Percentiles rank a stretch among this genome's conserved stretches.
These are phyloP conservation scores for Leistus spinibarbis DNA, from an alignment of 2,888 invertebrate species.

Conservation along the genomic window DNA sequence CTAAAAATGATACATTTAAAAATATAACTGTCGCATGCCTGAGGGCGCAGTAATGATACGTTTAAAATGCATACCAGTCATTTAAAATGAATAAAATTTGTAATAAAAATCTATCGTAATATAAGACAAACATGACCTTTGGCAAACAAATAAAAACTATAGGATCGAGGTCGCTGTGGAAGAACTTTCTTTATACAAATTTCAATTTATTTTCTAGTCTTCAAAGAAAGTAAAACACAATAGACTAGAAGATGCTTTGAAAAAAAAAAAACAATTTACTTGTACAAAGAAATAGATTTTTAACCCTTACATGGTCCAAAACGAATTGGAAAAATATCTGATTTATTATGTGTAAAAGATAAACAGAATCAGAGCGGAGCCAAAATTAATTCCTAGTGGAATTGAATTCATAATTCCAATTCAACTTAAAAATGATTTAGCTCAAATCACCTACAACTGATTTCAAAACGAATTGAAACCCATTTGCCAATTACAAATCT, in stretches of 20 bases:
- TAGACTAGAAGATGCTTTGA: background rate
- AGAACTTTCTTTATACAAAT: background rate
- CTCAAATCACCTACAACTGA: too few relatives aligned
- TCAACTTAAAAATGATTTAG: too few relatives aligned
- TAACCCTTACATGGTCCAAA: too few relatives aligned
- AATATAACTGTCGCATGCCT: background rate
- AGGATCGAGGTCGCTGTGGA: background rate
- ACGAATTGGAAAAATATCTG: too few relatives aligned
- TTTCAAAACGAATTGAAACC: too few relatives aligned
- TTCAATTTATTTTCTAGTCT: background rate
- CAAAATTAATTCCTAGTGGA: too few relatives aligned
- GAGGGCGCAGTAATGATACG: background rate
- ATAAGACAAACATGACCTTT: background rate
- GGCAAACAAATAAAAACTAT: background rate
- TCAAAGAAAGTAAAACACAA: background rate
- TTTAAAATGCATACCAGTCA: background rate
- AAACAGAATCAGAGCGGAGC: too few relatives aligned
- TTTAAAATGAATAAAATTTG: background rate
- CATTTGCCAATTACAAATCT: too few relatives aligned
- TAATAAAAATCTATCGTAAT: background rate
- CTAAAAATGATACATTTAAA: background rate
- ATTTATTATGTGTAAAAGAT: too few relatives aligned
- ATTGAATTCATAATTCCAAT: too few relatives aligned
- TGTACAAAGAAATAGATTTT: too few relatives aligned
- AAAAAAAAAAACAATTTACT: background rate